Evolutionary conservation across 2,113 vertebrate genomes (phyloP).

Genomic region (Empidonax alnorum): DNA sequence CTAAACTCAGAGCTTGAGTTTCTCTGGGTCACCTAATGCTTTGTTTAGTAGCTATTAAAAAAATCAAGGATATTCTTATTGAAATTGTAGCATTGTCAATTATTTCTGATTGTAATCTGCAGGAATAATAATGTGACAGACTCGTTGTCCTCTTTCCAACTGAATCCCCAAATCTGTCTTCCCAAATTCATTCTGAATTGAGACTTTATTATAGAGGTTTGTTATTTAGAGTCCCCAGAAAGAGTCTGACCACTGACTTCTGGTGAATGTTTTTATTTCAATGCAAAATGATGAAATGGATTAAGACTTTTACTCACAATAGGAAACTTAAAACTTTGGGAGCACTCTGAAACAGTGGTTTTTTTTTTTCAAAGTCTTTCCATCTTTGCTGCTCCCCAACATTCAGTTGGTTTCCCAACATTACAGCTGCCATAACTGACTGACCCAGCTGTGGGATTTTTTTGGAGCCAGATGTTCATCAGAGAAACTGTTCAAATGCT

Average conservation of each 20-base stretch:
- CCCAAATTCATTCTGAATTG: not conserved
- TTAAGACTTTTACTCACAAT: not conserved
- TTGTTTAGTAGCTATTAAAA: not conserved
- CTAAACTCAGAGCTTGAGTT: not conserved
- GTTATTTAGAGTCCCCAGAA: not conserved
- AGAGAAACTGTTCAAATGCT: not conserved
- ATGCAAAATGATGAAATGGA: not conserved
- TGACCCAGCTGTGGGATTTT: not conserved
- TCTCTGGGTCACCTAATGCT: not conserved
- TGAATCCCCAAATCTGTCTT: not conserved
- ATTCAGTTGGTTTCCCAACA: not conserved
- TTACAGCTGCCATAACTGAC: not conserved
- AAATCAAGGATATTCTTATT: not conserved
- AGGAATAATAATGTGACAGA: not conserved
- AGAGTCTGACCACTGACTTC: not conserved
- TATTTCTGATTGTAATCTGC: not conserved
- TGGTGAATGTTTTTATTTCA: not conserved
- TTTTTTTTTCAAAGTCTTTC: not conserved
- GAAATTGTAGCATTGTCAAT: not conserved
- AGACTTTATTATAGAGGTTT: not conserved
- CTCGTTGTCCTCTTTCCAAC: not conserved
- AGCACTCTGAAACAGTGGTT: not conserved
- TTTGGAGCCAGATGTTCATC: not conserved
- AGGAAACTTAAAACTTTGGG: not conserved
- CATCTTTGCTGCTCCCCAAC: not conserved